Evolutionary conservation across 2,888 invertebrate genomes (phyloP).

Genomic region (Cataglyphis cursor): DNA sequence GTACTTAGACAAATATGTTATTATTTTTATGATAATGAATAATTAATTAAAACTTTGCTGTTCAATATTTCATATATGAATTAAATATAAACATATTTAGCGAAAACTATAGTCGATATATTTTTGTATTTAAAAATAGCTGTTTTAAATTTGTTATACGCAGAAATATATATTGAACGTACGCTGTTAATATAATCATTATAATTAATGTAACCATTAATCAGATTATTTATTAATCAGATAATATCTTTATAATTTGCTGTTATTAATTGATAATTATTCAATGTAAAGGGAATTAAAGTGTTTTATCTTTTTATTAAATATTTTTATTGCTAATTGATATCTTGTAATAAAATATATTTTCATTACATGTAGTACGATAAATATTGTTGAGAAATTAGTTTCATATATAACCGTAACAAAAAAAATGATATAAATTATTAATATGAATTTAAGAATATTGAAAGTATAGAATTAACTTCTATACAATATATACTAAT

Average conservation of each 20-base stretch:
- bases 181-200: background rate
- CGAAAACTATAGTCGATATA: background rate
- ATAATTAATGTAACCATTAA: background rate
- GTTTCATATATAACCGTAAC: background rate
- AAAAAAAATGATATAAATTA: slow-evolving; percentile 4
- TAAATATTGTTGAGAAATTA: background rate
- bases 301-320: background rate
- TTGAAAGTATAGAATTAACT: slow-evolving; percentile 1
- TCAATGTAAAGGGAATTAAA: background rate
- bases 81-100: slow-evolving; percentile 6
- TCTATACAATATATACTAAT: background rate
- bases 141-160: background rate
- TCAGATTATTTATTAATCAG: slow-evolving; percentile 5
- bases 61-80: slow-evolving; percentile 2
- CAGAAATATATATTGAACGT: background rate
- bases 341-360: background rate
- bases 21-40: slow-evolving; percentile 9
- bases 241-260: background rate
- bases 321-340: background rate
- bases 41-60: background rate
- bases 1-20: background rate
- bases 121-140: background rate
- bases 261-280: background rate
- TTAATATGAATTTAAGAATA: slow-evolving; percentile 15
- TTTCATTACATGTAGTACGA: background rate